phyloP scores from a whole-genome alignment of 2,888 invertebrate genomes.

The Philaethria dido region DNA sequence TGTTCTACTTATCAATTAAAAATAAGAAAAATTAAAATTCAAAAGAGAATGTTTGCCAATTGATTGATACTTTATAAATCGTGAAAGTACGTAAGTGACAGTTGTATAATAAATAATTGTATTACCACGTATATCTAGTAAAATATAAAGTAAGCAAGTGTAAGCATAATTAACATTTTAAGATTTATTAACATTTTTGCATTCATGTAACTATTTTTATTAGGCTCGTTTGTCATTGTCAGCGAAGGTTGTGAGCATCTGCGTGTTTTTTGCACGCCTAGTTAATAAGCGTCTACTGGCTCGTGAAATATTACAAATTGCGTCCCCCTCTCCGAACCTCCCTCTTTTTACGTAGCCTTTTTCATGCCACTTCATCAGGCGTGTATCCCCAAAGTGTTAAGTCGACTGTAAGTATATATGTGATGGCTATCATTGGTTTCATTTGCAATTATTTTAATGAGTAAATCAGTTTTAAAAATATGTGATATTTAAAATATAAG shows the following conservation, averaged over 20 bases:
- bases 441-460: slow-evolving; percentile 19
- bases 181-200: slow-evolving; percentile 15
- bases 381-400: slow-evolving; percentile 63
- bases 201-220: slow-evolving; percentile 26
- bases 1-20: slow-evolving; percentile 9
- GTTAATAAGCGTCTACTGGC: slow-evolving; percentile 83
- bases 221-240: slow-evolving; percentile 33
- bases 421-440: slow-evolving; percentile 34
- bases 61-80: neutral
- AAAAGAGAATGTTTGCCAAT: neutral
- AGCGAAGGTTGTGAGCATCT: slow-evolving; percentile 57
- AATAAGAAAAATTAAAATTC: neutral
- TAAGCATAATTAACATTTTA: neutral
- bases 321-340: slow-evolving; percentile 61
- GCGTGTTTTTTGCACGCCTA: slow-evolving; percentile 79
- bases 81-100: neutral
- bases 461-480: neutral
- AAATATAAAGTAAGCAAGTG: slow-evolving; percentile 3
- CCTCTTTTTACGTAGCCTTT: slow-evolving; percentile 70
- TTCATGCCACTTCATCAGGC: slow-evolving; percentile 64
- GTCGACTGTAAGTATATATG: slow-evolving; percentile 56
- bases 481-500: no score
- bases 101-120: neutral
- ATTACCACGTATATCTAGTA: neutral
- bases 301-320: slow-evolving; percentile 84